phyloP scores from a whole-genome alignment of 1,140 invertebrate genomes.

The Pteromalus puparum region DNA sequence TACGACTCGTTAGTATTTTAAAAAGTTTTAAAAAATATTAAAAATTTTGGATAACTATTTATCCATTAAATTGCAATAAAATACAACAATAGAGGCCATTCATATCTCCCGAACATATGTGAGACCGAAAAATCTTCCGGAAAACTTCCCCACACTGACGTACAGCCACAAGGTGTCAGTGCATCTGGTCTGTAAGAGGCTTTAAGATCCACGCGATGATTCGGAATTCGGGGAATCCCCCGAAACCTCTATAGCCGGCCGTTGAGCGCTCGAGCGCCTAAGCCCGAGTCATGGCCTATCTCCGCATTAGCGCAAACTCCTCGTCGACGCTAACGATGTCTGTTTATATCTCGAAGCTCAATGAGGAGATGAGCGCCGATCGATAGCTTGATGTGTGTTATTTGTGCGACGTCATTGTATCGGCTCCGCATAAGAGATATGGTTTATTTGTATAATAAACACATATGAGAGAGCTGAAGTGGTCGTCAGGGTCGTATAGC shows the following conservation, averaged over 20 bases:
- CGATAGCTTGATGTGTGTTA: background rate
- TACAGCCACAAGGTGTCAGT: background rate
- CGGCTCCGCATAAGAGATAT: background rate
- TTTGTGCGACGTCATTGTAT: background rate
- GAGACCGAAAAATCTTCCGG: background rate
- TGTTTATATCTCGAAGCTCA: constrained; percentile 21
- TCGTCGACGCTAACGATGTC: constrained; percentile 4
- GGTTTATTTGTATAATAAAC: background rate
- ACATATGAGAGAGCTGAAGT: background rate
- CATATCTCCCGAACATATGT: no score
- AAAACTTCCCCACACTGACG: background rate
- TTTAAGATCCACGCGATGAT: background rate
- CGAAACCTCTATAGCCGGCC: background rate
- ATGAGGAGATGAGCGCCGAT: background rate
- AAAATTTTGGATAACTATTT: no score
- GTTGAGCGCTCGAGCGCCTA: background rate
- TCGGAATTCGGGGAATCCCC: constrained; percentile 25
- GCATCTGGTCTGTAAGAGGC: constrained; percentile 17
- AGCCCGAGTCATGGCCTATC: background rate
- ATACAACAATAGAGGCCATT: no score
- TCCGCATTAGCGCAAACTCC: background rate
- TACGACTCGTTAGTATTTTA: no score
- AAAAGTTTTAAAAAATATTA: no score
- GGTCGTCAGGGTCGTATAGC: background rate
- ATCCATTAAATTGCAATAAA: no score